Evolutionary conservation across 2,113 vertebrate genomes (phyloP).

Genomic region (Rhinolophus ferrumequinum): DNA sequence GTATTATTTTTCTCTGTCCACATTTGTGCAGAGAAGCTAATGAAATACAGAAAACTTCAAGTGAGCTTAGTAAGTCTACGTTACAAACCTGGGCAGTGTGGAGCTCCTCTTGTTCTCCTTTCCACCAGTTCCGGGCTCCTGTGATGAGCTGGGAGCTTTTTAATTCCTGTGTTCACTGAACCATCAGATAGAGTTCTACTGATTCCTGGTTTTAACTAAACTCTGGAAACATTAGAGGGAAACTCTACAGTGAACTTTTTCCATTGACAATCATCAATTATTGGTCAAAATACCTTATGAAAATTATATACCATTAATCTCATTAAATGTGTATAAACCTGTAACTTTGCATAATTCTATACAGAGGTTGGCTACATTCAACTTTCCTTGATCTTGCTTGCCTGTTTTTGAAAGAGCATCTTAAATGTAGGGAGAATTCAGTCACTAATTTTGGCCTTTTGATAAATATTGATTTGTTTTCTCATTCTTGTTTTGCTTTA

Average conservation of each 20-base stretch:
- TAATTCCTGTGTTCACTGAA: slow-evolving; percentile 30
- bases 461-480: background rate
- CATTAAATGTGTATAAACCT: slow-evolving; percentile 20
- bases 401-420: slow-evolving; percentile 43
- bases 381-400: slow-evolving; percentile 23
- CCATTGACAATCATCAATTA: background rate
- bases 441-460: slow-evolving; percentile 30
- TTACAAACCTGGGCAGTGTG: background rate
- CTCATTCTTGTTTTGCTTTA: slow-evolving; percentile 34
- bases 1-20: slow-evolving; percentile 63
- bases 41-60: background rate
- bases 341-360: background rate
- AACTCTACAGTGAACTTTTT: slow-evolving; percentile 47
- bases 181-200: slow-evolving; percentile 36
- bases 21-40: slow-evolving; percentile 27
- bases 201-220: slow-evolving; percentile 41
- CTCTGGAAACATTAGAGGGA: slow-evolving; percentile 23
- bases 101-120: background rate
- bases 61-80: background rate
- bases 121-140: background rate
- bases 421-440: slow-evolving; percentile 54
- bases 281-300: slow-evolving; percentile 34
- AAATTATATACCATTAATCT: slow-evolving; percentile 38
- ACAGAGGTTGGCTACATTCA: background rate
- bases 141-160: slow-evolving; percentile 13